Conservation (phyloP, 2,113 vertebrate species). For the Nothocercus nigrocapillus region DNA sequence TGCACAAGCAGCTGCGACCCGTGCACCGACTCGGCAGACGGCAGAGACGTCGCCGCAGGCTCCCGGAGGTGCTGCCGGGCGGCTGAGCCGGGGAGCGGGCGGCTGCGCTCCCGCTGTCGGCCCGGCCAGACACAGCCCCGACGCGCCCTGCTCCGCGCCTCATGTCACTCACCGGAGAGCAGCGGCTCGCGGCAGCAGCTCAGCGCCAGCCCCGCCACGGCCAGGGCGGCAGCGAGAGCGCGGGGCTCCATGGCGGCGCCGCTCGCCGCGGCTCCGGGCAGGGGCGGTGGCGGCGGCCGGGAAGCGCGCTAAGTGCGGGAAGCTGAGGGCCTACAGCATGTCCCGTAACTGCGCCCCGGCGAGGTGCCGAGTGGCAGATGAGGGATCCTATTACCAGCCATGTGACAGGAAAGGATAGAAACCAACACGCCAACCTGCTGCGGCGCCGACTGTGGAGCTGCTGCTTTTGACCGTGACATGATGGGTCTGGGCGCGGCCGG, state of each 20-base stretch:
- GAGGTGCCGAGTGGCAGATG: conserved; percentile 71
- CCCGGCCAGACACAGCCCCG: not conserved
- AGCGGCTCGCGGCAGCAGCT: conserved; percentile 68
- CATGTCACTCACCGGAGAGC: conserved; percentile 73
- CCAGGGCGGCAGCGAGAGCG: conserved; percentile 74
- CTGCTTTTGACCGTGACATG: not conserved
- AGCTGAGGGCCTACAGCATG: conserved; percentile 61
- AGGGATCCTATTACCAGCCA: conserved; percentile 71
- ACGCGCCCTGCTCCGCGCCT: not conserved
- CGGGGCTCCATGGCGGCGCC: conserved; percentile 74
- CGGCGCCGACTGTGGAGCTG: not conserved
- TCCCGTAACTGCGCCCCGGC: conserved; percentile 58
- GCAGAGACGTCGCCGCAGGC: not conserved
- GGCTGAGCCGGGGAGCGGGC: not conserved
- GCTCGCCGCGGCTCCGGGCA: conserved; percentile 44
- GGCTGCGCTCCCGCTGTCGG: not conserved
- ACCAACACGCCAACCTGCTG: conserved; percentile 60
- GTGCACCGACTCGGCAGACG: not conserved
- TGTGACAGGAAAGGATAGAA: conserved; percentile 72
- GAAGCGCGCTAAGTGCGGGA: conserved; percentile 41
- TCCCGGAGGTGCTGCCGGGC: not conserved
- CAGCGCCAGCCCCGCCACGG: conserved; percentile 72
- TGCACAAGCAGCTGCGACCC: not conserved
- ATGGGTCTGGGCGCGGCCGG: not conserved
- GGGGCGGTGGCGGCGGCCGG: not conserved